Percentiles rank a stretch among this genome's conserved stretches.
These are phyloP conservation scores for Micromesistius poutassou DNA, from an alignment of 2,797 vertebrate genomes.

Conservation along the genomic window DNA sequence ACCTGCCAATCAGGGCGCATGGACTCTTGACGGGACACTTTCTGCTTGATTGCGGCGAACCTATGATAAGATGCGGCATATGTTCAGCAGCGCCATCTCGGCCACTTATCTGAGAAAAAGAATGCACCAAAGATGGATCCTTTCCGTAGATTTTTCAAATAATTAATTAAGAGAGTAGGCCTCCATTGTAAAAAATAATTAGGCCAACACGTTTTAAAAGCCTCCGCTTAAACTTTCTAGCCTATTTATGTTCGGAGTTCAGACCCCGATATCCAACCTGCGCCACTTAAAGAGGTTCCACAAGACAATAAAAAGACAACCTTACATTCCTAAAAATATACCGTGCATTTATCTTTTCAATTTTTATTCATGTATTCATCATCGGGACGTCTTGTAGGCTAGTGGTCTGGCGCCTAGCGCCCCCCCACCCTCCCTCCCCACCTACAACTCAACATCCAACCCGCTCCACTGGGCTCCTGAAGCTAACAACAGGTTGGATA, in stretches of 20 bases:
- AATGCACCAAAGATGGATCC: background rate
- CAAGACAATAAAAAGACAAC: conserved; percentile 28
- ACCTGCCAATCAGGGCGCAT: background rate
- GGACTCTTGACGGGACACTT: background rate
- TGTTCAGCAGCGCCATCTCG: no score
- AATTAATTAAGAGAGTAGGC: background rate
- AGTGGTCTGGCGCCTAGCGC: conserved; percentile 79
- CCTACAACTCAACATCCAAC: conserved; percentile 73
- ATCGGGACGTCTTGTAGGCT: conserved; percentile 60
- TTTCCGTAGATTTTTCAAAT: background rate
- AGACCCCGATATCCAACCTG: no score
- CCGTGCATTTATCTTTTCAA: conserved; percentile 60
- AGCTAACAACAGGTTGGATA: conserved; percentile 99
- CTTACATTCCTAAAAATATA: conserved; percentile 60
- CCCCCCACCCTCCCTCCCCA: conserved; percentile 72
- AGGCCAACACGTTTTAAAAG: background rate
- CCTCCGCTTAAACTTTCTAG: no score
- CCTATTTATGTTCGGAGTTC: no score
- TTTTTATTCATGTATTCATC: conserved; percentile 81
- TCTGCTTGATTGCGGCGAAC: background rate
- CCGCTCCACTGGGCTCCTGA: conserved; percentile 84
- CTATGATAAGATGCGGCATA: background rate
- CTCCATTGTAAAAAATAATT: background rate
- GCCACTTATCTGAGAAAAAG: background rate
- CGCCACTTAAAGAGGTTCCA: background rate